Percentiles rank a stretch among this genome's conserved stretches.
Conservation (phyloP, 2,113 vertebrate species). For the Pelvicachromis taeniatus region DNA sequence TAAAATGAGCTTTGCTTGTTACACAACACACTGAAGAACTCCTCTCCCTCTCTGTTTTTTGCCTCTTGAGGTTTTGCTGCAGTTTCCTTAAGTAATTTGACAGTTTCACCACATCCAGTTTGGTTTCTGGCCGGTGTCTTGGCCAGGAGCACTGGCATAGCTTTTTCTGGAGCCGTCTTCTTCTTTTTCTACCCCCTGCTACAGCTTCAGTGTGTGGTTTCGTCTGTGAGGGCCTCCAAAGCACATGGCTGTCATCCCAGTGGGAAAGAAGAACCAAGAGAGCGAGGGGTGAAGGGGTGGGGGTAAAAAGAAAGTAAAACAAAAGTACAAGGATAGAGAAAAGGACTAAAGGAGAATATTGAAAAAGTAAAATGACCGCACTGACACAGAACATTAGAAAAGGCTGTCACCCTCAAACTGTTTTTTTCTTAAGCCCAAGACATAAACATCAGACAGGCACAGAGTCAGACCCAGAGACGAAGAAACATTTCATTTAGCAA, state of each 20-base stretch:
- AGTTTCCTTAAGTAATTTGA: constrained; percentile 80
- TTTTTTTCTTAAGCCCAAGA: constrained; percentile 7
- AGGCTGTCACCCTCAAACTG: background rate
- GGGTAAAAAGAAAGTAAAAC: background rate
- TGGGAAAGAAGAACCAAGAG: constrained; percentile 29
- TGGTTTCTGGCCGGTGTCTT: constrained; percentile 73
- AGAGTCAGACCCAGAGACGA: constrained; percentile 40
- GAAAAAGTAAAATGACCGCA: background rate
- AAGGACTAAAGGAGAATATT: background rate
- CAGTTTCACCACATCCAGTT: constrained; percentile 81
- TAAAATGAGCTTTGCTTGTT: constrained; percentile 29
- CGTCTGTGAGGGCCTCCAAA: constrained; percentile 69
- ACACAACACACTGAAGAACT: constrained; percentile 11
- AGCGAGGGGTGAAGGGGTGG: background rate
- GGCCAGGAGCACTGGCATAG: constrained; percentile 50
- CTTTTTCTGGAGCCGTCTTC: constrained; percentile 71
- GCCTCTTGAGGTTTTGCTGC: constrained; percentile 73
- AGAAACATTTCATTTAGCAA: constrained; percentile 67
- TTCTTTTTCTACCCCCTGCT: constrained; percentile 65
- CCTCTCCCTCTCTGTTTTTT: constrained; percentile 27
- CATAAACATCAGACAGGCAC: constrained; percentile 50
- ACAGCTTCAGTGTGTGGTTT: constrained; percentile 72
- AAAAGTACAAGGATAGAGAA: background rate
- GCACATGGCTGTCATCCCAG: constrained; percentile 67
- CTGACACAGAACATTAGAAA: background rate